Evolutionary conservation across 2,113 vertebrate genomes (phyloP).

Genomic region (Ariopsis seemanni): DNA sequence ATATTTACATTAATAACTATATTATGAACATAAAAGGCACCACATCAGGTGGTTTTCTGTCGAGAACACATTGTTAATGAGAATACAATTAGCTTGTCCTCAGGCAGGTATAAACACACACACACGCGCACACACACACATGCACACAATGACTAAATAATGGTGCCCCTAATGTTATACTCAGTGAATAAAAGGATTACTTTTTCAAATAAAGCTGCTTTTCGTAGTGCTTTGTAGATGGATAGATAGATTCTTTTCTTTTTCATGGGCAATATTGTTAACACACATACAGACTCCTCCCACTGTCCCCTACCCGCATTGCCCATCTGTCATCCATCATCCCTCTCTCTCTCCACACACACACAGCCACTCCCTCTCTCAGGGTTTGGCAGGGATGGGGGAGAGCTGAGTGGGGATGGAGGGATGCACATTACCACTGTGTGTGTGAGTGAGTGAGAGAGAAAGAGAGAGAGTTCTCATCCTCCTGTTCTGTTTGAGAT

Average conservation of each 20-base stretch:
- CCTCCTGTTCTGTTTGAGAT: slow-evolving; percentile 30
- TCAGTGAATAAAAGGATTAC: background rate
- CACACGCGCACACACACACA: slow-evolving; percentile 11
- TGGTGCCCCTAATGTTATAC: background rate
- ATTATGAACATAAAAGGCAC: background rate
- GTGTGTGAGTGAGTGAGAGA: slow-evolving; percentile 21
- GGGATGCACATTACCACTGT: slow-evolving; percentile 32
- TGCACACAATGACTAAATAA: background rate
- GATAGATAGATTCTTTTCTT: background rate
- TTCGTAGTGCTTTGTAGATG: background rate
- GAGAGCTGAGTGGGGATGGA: slow-evolving; percentile 34
- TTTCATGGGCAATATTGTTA: background rate
- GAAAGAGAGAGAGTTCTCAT: slow-evolving; percentile 18
- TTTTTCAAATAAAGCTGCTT: background rate
- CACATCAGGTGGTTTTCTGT: background rate
- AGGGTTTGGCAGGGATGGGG: slow-evolving; percentile 34
- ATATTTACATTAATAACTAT: background rate
- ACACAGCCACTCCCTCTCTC: slow-evolving; percentile 28
- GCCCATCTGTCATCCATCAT: slow-evolving; percentile 44
- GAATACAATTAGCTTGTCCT: slow-evolving; percentile 38
- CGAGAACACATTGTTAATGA: slow-evolving; percentile 38
- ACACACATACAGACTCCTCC: slow-evolving; percentile 28
- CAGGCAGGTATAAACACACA: background rate
- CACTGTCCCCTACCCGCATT: slow-evolving; percentile 35
- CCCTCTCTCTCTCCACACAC: slow-evolving; percentile 9